Evolutionary conservation across 2,888 invertebrate species (phyloP), one percentile per base, ranked within the genome.

Genomic region (Trichogramma dendrolimi): DNA sequence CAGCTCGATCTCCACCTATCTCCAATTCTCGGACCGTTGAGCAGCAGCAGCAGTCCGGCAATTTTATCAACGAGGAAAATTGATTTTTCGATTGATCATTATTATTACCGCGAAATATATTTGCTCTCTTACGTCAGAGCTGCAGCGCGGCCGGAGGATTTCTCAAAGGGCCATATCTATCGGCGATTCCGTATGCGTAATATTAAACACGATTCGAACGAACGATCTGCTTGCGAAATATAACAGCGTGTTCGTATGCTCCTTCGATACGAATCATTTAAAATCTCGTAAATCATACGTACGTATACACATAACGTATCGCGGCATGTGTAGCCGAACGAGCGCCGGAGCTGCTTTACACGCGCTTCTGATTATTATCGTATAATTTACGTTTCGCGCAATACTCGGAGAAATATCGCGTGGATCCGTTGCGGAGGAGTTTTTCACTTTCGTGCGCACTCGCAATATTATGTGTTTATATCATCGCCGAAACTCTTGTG

Each of bases 1-100:
- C 10, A 2, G 49, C 55, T 43, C n/a, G n/a, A n/a, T n/a, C 27
- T 54, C 57, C 38, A 51, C 42, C 64, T 43, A 52, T 57, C 55
- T 14, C 62, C 59, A 41, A 42, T 58, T 55, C 55, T 50, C 50
- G 27, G 27, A 27, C 27, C 27, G 44, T 56, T 61, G 8, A 46
- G 8, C 46, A 46, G n/a, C 8, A 46, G 11, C 50, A 58, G 54
- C 14, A 43, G 57, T 57, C 56, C 60, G 47, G 49, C 41, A 50
- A 54, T 51, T 7, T 54, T 50, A 50, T 3, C 27, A 50, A 58
- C 10, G n/a, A 54, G 53, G 50, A 42, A 48, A 46, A 38, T 53
- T 47, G 58, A 56, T 55, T 51, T 44, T 11, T 47, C 53, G 39
- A 51, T 54, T 42, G 55, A 43, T 55, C 43, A 55, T 6, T 6